Evolutionary conservation across 2,797 vertebrate species (phyloP), one percentile per base, ranked within the genome.

Genomic region (Argya squamiceps): DNA sequence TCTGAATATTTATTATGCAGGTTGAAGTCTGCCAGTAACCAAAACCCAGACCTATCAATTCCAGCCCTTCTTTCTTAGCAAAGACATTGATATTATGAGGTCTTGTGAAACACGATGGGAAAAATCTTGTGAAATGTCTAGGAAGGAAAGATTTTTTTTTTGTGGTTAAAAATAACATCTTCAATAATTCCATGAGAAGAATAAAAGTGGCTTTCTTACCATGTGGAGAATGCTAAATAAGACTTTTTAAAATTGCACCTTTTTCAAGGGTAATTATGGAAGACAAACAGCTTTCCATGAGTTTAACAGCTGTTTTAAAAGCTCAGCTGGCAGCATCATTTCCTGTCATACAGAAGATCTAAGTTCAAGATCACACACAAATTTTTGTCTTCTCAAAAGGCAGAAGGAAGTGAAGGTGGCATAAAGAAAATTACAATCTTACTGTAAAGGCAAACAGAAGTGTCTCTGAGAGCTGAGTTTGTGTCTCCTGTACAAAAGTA

Each of bases 261-360:
- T 88, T 56, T 39, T 15, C 53, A 62, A 71, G 62, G 46, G 65
- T 77, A 74, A 88, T 90, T 74, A 74, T 18, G 56, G 74, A 15
- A 60, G 71, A 63, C 79, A 89, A 91, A 0, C 63, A 92, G 29
- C 59, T 94, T 88, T 84, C 46, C 39, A 13, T 65, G 56, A 67
- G 55, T 82, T 34, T 65, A 84, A 81, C 83, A 84, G 47, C 62
- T 89, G 75, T 78, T 96, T 84, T 69, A 67, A 95, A 89, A 93
- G 30, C 52, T 88, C 59, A 68, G 12, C 16, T 62, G 65, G 67
- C 71, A 94, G n/a, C 47, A 79, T 52, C 12, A 21, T 77, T 92
- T 84, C 14, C 58, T 91, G 6, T 43, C 30, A 4, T 27, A 37
- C 36, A 60, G 58, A 75, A 89, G 39, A 88, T 44, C 62, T 29